phyloP scores from a whole-genome alignment of 2,888 invertebrate species.

The Perizoma flavofasciatum region DNA sequence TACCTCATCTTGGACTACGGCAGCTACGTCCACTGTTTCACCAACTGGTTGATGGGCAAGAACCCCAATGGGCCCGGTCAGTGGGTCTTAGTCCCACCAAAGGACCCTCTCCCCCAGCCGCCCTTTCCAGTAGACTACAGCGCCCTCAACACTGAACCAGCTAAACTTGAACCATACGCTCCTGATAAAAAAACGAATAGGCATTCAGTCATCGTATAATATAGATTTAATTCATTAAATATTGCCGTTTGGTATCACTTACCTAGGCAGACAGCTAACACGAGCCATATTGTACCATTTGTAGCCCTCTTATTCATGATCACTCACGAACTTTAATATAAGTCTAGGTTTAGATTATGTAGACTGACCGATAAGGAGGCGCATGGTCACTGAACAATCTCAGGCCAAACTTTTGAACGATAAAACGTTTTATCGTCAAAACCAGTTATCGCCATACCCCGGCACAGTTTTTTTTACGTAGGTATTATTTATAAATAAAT shows the following conservation, averaged over 20 bases:
- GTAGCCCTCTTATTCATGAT: no score
- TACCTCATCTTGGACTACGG: conserved; percentile 86
- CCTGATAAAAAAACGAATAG: conserved; percentile 88
- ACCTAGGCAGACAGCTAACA: neutral
- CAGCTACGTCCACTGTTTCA: conserved; percentile 88
- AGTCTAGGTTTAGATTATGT: no score
- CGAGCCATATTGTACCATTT: no score
- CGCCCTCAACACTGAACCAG: conserved; percentile 88
- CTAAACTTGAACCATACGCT: conserved; percentile 87
- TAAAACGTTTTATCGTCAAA: no score
- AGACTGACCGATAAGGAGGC: no score
- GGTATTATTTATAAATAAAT: no score
- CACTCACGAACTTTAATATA: no score
- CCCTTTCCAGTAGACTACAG: conserved; percentile 91
- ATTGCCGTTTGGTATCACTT: neutral
- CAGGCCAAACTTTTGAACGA: no score
- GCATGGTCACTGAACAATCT: no score
- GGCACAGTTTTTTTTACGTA: no score
- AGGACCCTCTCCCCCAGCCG: conserved; percentile 79
- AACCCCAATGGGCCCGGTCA: conserved; percentile 91
- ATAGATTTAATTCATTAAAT: neutral
- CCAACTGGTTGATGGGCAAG: conserved; percentile 89
- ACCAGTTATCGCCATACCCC: no score
- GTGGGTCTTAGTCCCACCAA: conserved; percentile 87
- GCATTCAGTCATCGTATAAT: conserved; percentile 87